These are phyloP conservation scores for Anthophora plumipes DNA, from an alignment of 2,888 invertebrate genomes.

Conservation along the genomic window DNA sequence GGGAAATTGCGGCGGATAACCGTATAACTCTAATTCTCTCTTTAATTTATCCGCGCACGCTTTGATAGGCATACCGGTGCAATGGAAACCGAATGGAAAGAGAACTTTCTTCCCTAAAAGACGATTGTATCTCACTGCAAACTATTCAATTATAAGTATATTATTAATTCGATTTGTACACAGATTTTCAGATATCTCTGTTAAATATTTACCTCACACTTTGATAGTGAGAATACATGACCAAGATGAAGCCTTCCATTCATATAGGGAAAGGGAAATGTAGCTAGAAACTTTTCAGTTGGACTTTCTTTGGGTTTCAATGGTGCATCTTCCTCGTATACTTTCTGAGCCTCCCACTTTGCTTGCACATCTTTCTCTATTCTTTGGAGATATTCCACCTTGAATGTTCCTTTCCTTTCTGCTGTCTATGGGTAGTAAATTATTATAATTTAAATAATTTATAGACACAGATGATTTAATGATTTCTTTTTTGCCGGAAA, in stretches of 20 bases:
- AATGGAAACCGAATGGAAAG: slow-evolving; percentile 99
- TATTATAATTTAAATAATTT: not conserved
- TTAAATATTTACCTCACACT: slow-evolving; percentile 92
- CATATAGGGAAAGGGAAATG: slow-evolving; percentile 99
- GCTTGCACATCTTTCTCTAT: slow-evolving; percentile 95
- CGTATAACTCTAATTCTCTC: slow-evolving; percentile 95
- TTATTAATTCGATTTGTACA: not conserved
- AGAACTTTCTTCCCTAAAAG: slow-evolving; percentile 95
- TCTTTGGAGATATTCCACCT: slow-evolving; percentile 95
- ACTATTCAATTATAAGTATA: slow-evolving; percentile 85
- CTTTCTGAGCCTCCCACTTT: slow-evolving; percentile 93
- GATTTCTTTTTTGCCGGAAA: not conserved
- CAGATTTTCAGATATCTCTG: not conserved
- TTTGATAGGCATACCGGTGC: slow-evolving; percentile 99
- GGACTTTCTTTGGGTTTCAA: slow-evolving; percentile 85
- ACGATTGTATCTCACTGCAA: slow-evolving; percentile 96
- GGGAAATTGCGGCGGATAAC: slow-evolving; percentile 97
- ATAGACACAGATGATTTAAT: not conserved
- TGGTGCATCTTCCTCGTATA: slow-evolving; percentile 94
- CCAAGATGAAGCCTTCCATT: slow-evolving; percentile 99
- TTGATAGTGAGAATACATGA: slow-evolving; percentile 98
- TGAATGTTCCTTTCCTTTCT: slow-evolving; percentile 97
- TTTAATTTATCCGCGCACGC: slow-evolving; percentile 99
- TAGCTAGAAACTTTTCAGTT: slow-evolving; percentile 95
- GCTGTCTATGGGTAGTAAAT: slow-evolving; percentile 64